These are phyloP conservation scores for Epinephelus cyanopodus DNA, from an alignment of 2,113 vertebrate species.

Conservation along the genomic window DNA sequence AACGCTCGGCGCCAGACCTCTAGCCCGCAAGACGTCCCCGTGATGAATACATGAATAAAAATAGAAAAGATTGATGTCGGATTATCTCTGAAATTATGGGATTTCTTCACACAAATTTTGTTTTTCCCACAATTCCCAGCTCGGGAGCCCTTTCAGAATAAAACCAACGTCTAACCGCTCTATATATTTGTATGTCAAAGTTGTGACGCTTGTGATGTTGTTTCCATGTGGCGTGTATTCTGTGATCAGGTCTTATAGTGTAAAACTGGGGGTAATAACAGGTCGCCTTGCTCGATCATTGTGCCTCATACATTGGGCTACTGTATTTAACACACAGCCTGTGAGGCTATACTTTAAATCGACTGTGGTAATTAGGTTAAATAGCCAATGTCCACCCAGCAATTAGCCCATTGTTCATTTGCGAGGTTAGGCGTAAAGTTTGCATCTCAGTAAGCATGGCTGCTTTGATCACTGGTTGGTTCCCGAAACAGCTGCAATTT, in stretches of 20 bases:
- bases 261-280: background rate
- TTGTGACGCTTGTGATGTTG: background rate
- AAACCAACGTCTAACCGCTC: background rate
- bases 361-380: conserved; percentile 39
- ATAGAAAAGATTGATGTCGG: conserved; percentile 74
- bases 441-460: conserved; percentile 42
- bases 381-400: conserved; percentile 46
- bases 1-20: conserved; percentile 86
- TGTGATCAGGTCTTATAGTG: background rate
- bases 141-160: background rate
- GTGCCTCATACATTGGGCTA: conserved; percentile 12
- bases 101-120: conserved; percentile 42
- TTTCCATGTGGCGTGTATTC: background rate
- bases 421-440: conserved; percentile 29
- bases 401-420: conserved; percentile 63
- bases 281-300: background rate
- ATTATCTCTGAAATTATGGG: conserved; percentile 73
- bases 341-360: conserved; percentile 8
- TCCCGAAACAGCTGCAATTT: background rate
- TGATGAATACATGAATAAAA: conserved; percentile 87
- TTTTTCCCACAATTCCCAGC: conserved; percentile 13
- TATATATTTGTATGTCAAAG: too few species aligned
- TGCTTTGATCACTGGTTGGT: conserved; percentile 53
- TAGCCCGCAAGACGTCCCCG: conserved; percentile 70
- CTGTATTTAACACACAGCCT: conserved; percentile 30